Percentiles rank a stretch among this genome's conserved stretches.
Evolutionary conservation across 2,113 vertebrate species (phyloP).

Genomic region (Leiothrix lutea): DNA sequence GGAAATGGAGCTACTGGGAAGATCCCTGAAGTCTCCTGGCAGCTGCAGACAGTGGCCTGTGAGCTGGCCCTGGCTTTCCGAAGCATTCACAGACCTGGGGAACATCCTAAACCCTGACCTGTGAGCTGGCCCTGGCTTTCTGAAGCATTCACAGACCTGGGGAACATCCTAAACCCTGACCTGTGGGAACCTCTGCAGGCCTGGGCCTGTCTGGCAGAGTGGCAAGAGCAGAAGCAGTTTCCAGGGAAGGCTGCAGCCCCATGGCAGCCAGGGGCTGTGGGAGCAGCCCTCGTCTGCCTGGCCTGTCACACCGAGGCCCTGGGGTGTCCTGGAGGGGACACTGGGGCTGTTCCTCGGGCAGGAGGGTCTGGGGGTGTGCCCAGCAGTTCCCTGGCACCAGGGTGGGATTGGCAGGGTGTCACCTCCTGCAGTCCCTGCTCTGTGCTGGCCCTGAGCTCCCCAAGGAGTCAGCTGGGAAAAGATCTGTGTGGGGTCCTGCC

Average conservation of each 20-base stretch:
- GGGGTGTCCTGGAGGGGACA: fast-evolving
- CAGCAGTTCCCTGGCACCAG: too few species aligned
- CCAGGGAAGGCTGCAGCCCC: neutral
- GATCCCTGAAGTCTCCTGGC: fast-evolving
- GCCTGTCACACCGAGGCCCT: fast-evolving
- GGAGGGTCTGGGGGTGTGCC: neutral
- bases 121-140: neutral
- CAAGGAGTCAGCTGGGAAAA: neutral
- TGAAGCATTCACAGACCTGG: neutral
- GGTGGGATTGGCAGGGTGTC: fast-evolving
- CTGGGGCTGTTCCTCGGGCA: neutral
- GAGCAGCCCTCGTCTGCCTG: neutral
- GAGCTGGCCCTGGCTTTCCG: neutral
- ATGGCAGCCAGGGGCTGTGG: fast-evolving
- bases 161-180: neutral
- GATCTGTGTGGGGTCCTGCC: neutral
- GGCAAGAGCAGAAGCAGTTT: neutral
- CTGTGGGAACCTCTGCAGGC: neutral
- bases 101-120: neutral
- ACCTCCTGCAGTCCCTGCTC: too few species aligned
- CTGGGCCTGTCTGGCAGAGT: neutral
- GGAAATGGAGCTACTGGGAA: neutral
- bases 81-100: neutral
- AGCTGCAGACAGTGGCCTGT: neutral
- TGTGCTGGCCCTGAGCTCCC: neutral